Conservation (phyloP, 1,140 invertebrate genomes). For the Hermetia illucens region DNA sequence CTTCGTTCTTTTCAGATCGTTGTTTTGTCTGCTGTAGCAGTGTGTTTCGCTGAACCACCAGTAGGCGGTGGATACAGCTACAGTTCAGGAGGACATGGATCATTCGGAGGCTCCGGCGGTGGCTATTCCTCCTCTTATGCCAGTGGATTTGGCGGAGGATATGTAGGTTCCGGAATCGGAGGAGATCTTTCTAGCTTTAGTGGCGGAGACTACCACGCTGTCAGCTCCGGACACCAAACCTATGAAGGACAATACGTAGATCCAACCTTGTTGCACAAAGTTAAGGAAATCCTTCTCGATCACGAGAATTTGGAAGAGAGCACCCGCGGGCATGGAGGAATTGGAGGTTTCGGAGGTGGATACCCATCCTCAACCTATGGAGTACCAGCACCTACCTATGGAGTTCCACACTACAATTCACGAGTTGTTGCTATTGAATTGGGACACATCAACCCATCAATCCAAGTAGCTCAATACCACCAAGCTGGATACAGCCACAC, state of each 20-base stretch:
- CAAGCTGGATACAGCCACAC: conserved; percentile 15
- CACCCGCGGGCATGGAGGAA: conserved; percentile 28
- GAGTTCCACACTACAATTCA: conserved; percentile 37
- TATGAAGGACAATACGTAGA: conserved; percentile 59
- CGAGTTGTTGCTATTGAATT: conserved; percentile 59
- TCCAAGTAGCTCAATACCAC: conserved; percentile 24
- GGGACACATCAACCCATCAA: conserved; percentile 48
- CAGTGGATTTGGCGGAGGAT: conserved; percentile 29
- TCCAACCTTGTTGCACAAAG: conserved; percentile 54
- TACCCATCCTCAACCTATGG: conserved; percentile 44
- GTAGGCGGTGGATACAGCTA: conserved; percentile 39
- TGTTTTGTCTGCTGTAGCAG: conserved; percentile 28
- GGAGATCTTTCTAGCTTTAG: conserved; percentile 25
- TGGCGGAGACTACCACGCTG: conserved; percentile 46
- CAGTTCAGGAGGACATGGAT: conserved; percentile 11
- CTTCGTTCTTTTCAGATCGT: background rate
- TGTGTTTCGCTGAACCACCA: conserved; percentile 38
- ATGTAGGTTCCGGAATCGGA: conserved; percentile 13
- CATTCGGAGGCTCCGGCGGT: conserved; percentile 32
- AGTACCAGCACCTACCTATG: conserved; percentile 40
- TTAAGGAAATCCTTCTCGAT: conserved; percentile 57
- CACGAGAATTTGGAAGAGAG: conserved; percentile 41
- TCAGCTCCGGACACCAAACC: conserved; percentile 50
- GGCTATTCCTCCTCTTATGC: conserved; percentile 31
- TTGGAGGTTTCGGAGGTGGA: conserved; percentile 29